Evolutionary conservation across 2,888 invertebrate species (phyloP).

Genomic region (Pachydiplax longipennis): DNA sequence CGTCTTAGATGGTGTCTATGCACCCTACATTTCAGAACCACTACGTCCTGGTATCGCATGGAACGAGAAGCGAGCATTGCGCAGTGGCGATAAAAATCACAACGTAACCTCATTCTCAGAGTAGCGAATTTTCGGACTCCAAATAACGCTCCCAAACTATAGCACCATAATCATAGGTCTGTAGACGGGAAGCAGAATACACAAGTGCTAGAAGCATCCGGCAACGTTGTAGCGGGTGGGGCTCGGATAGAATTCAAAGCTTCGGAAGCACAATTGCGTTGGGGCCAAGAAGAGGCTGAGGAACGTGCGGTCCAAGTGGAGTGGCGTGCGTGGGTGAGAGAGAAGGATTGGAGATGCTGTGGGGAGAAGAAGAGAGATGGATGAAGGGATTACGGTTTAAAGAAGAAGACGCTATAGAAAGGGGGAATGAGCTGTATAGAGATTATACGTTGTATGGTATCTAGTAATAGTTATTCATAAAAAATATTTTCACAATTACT

Average conservation of each 20-base stretch:
- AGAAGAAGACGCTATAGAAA: too few species aligned
- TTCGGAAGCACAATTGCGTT: neutral
- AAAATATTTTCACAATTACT: too few species aligned
- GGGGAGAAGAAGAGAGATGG: neutral
- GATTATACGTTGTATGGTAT: neutral
- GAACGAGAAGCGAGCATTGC: too few species aligned
- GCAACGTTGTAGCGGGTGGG: neutral
- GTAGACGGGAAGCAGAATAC: neutral
- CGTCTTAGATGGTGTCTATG: too few species aligned
- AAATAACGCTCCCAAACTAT: too few species aligned
- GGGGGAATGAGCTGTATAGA: neutral
- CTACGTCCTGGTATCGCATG: too few species aligned
- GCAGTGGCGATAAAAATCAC: too few species aligned
- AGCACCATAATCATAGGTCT: neutral
- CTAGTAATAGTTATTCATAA: neutral
- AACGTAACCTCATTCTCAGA: too few species aligned
- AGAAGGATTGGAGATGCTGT: neutral
- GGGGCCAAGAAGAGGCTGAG: neutral
- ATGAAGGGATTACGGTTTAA: neutral
- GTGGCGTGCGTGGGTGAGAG: neutral
- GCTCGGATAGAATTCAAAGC: neutral
- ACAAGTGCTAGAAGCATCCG: neutral
- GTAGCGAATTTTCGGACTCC: neutral
- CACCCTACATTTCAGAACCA: too few species aligned
- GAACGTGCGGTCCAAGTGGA: neutral